Evolutionary conservation across 2,888 invertebrate genomes (phyloP).

Genomic region (Onthophagus sagittarius): DNA sequence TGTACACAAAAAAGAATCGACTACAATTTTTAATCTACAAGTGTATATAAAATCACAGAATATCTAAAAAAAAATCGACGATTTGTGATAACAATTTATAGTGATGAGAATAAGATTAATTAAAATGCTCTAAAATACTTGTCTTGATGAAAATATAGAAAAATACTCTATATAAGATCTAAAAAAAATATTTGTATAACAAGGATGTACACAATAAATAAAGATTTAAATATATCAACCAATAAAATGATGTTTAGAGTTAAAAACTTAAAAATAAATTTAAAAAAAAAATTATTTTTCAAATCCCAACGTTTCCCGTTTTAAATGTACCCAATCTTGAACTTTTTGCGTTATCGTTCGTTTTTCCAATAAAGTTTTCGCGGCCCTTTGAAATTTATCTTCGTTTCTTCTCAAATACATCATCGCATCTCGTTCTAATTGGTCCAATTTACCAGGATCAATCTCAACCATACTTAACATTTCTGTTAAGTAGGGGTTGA

Average conservation of each 20-base stretch:
- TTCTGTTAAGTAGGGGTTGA: constrained; percentile 84
- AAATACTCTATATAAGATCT: not conserved
- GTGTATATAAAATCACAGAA: not conserved
- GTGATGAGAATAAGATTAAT: not conserved
- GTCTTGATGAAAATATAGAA: not conserved
- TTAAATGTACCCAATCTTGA: constrained; percentile 49
- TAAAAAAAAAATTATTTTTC: not conserved
- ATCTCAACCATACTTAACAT: constrained; percentile 79
- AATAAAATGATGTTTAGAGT: not conserved
- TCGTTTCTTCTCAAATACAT: constrained; percentile 80
- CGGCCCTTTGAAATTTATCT: constrained; percentile 67
- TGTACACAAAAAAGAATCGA: too few relatives aligned
- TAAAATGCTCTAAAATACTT: not conserved
- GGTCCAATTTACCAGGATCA: constrained; percentile 64
- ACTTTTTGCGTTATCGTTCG: constrained; percentile 46
- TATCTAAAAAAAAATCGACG: not conserved
- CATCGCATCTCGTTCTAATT: constrained; percentile 68
- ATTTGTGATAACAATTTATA: not conserved
- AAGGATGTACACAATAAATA: not conserved
- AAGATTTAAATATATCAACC: not conserved
- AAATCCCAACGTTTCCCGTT: constrained; percentile 36
- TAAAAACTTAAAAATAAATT: not conserved
- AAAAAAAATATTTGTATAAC: constrained; percentile 1
- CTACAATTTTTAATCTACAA: too few relatives aligned
- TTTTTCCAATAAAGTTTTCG: constrained; percentile 48